These are phyloP conservation scores for Archips crataeganus DNA, from an alignment of 2,888 invertebrate species.

Conservation along the genomic window DNA sequence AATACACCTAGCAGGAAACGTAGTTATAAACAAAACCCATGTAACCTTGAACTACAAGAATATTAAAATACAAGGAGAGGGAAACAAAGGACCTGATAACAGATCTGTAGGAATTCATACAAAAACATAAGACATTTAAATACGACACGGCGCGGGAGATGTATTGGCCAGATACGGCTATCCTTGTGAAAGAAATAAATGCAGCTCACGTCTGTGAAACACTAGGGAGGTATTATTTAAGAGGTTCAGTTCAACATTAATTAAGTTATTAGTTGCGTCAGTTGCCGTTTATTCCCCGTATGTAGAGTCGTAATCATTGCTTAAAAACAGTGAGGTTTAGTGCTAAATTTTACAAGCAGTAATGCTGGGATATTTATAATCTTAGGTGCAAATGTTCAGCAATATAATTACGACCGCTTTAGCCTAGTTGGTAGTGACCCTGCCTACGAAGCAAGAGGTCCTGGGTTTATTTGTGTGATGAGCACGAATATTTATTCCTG, in stretches of 20 bases:
- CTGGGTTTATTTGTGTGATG: too few species aligned
- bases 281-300: too few species aligned
- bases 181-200: conserved; percentile 71
- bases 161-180: conserved; percentile 67
- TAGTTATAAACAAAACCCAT: conserved; percentile 30
- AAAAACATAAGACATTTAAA: conserved; percentile 71
- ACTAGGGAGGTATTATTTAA: conserved; percentile 56
- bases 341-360: too few species aligned
- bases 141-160: conserved; percentile 67
- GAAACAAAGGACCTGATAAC: conserved; percentile 57
- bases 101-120: conserved; percentile 70
- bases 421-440: too few species aligned
- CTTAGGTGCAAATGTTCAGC: too few species aligned
- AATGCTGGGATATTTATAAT: too few species aligned
- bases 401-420: too few species aligned
- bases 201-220: conserved; percentile 62
- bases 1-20: conserved; percentile 29
- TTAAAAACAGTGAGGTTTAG: too few species aligned
- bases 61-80: conserved; percentile 47
- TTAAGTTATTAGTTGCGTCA: too few species aligned
- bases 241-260: not conserved
- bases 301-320: too few species aligned
- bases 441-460: too few species aligned
- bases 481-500: too few species aligned
- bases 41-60: conserved; percentile 50